A percentile compares a stretch with the other conserved stretches of the same genome.
These are phyloP conservation scores for Calephelis nemesis DNA, from an alignment of 1,140 invertebrate genomes.

Conservation along the genomic window DNA sequence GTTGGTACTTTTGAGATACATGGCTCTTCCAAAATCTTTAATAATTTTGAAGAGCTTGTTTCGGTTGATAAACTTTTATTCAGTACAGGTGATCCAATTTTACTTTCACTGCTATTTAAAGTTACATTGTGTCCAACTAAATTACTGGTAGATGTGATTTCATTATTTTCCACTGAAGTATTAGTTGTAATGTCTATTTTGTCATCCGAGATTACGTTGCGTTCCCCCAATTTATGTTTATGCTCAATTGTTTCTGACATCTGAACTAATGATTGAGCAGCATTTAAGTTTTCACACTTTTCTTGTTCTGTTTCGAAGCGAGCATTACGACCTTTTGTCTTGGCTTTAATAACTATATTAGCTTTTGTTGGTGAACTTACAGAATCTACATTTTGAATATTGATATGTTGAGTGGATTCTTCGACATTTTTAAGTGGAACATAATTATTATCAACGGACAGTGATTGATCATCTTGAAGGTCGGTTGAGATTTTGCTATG, in stretches of 20 bases:
- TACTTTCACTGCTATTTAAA: constrained; percentile 38
- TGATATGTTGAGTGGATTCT: not conserved
- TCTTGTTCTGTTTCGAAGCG: constrained; percentile 71
- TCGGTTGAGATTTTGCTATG: not conserved
- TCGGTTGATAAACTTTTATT: constrained; percentile 35
- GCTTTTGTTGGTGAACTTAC: not conserved
- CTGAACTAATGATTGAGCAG: constrained; percentile 71
- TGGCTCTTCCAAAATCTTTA: constrained; percentile 76
- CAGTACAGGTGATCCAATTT: constrained; percentile 34
- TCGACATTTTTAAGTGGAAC: not conserved
- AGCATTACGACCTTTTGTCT: constrained; percentile 43
- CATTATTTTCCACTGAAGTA: not conserved
- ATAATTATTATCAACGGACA: not conserved
- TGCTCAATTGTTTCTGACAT: constrained; percentile 73
- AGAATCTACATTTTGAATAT: not conserved
- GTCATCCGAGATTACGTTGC: constrained; percentile 17
- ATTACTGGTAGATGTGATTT: not conserved
- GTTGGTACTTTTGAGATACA: constrained; percentile 47
- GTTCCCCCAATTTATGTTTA: constrained; percentile 56
- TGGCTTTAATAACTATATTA: constrained; percentile 16
- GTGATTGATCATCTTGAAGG: not conserved
- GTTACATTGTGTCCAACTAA: constrained; percentile 3
- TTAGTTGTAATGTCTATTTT: not conserved
- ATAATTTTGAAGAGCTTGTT: constrained; percentile 64
- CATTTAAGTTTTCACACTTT: constrained; percentile 72